Base-by-base conservation (phyloP, 2,888 invertebrate species). In the Idaea aversata region DNA sequence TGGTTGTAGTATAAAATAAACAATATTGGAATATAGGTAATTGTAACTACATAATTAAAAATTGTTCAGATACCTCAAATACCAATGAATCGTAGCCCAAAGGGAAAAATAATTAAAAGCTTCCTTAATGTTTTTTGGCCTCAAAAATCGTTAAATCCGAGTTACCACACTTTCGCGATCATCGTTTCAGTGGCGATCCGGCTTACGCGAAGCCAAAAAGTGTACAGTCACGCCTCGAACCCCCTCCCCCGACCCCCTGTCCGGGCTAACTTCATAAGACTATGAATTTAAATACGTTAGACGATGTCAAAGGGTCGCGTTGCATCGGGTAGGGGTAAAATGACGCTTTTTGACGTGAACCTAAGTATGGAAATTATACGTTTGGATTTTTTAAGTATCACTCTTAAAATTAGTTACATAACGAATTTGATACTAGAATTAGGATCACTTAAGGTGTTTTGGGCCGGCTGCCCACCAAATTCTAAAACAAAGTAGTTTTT, bases 281-380 rank as follows among this genome's bases (percentile, higher is more conserved):
- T 91, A 92, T 92, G 92, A 92, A 91, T 93, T 92, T 92, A 92
- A 93, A 93, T 92, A 92, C 91, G 90, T 91, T 91, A 90, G 87
- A 83, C 88, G 90, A 88, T 91, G 91, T 91, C 91, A 91, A 91
- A 91, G 90, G 88, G 89, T 88, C 82, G 82, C 80, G 87, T 84
- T 88, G 87, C 88, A 85, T 83, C 82, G 78, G 80, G 78, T 80
- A 74, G 74, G 71, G 58, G 34, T 88, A 88, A 86, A 82, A 85
- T 87, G 79, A 35, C 75, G 76, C 78, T 71, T 61, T 38, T 34
- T 5, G 58, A 38, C 62, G 57, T 60, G 25, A 25, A 25, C 25
- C 5, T 36, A 36, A 36, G 6, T 36, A 7, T 36, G 5, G 36
- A 36, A 36, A 7, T 36, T 36, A 6, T 36, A 36, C 6, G 25